Evolutionary conservation across 2,888 invertebrate genomes (phyloP).

Genomic region (Octodonta nipae): DNA sequence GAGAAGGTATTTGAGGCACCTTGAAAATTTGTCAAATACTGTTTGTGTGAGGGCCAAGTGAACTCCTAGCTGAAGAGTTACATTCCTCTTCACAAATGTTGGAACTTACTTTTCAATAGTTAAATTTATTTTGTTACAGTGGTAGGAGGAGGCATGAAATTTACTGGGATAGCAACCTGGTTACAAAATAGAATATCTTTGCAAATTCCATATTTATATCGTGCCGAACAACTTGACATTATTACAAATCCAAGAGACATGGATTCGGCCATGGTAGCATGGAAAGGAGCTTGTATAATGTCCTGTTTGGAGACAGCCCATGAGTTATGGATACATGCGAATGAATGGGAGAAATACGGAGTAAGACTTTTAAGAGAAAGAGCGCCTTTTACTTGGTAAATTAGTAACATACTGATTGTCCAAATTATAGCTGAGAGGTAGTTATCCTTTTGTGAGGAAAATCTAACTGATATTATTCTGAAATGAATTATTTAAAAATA

Average conservation of each 20-base stretch:
- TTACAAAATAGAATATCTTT: conserved; percentile 72
- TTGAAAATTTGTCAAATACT: too few relatives aligned
- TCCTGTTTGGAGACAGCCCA: conserved; percentile 85
- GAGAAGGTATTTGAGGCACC: too few relatives aligned
- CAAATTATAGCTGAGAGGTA: too few relatives aligned
- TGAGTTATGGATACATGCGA: conserved; percentile 77
- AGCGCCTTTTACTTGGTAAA: conserved; percentile 82
- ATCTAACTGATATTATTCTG: too few relatives aligned
- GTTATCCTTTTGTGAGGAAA: too few relatives aligned
- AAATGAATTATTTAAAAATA: too few relatives aligned
- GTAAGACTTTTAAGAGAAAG: conserved; percentile 76
- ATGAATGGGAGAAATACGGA: conserved; percentile 77
- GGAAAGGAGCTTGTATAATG: conserved; percentile 92
- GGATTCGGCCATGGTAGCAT: conserved; percentile 77
- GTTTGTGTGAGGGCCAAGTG: too few relatives aligned
- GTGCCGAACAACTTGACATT: conserved; percentile 74
- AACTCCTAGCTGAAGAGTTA: too few relatives aligned
- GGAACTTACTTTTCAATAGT: too few relatives aligned
- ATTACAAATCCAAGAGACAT: conserved; percentile 84
- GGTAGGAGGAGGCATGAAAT: conserved; percentile 84
- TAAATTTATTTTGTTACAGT: conserved; percentile 32
- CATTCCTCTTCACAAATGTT: too few relatives aligned
- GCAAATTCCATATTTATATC: conserved; percentile 67
- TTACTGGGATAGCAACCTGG: conserved; percentile 66
- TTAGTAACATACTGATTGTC: too few relatives aligned